Evolutionary conservation across 2,888 invertebrate species (phyloP).

Genomic region (Cerceris rybyensis): DNA sequence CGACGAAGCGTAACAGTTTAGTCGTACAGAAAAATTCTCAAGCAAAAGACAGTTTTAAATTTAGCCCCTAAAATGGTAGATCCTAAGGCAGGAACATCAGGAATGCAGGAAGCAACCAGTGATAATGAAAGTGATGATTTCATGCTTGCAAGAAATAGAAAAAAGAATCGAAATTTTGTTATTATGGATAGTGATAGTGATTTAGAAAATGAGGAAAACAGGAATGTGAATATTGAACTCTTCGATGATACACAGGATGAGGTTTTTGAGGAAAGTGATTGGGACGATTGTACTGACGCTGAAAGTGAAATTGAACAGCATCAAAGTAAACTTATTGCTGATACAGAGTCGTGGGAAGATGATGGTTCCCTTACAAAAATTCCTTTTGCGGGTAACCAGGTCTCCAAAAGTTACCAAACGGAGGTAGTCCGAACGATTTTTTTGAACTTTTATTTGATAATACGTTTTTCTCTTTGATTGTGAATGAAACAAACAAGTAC

Average conservation of each 20-base stretch:
- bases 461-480: conserved; percentile 22
- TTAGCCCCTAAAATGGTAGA: conserved; percentile 12
- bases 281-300: conserved; percentile 4
- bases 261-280: conserved; percentile 14
- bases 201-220: conserved; percentile 13
- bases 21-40: conserved; percentile 9
- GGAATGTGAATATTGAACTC: conserved; percentile 3
- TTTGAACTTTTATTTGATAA: conserved; percentile 25
- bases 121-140: not conserved
- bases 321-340: conserved; percentile 21
- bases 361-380: conserved; percentile 23
- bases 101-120: conserved; percentile 3
- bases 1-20: not conserved
- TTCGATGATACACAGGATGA: conserved; percentile 17
- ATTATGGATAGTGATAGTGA: conserved; percentile 15
- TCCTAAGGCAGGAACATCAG: conserved; percentile 17
- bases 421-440: conserved; percentile 17
- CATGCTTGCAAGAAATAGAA: conserved; percentile 1
- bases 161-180: conserved; percentile 1
- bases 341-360: conserved; percentile 11
- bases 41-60: conserved; percentile 2
- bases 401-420: conserved; percentile 13
- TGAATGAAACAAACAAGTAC: conserved; percentile 25
- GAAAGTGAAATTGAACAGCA: conserved; percentile 21
- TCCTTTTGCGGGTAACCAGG: conserved; percentile 23